Evolutionary conservation across 2,797 vertebrate genomes (phyloP).

Genomic region (Amblyopsis hoosieri): DNA sequence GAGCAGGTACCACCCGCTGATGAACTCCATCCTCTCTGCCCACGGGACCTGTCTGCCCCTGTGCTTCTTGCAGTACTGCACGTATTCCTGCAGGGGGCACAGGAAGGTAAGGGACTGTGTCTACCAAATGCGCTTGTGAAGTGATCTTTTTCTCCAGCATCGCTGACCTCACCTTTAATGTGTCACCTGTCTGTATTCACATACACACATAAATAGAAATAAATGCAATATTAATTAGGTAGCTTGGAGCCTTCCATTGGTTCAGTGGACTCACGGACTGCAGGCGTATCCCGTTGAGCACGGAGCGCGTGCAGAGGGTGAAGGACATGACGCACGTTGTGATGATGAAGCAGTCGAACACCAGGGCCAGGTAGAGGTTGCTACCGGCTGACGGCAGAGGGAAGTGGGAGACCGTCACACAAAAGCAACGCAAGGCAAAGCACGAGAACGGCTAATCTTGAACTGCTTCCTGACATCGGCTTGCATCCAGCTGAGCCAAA

Average conservation of each 20-base stretch:
- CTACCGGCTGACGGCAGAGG: constrained; percentile 74
- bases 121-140: no score
- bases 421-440: no score
- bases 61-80: constrained; percentile 74
- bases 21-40: constrained; percentile 88
- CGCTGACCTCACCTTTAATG: constrained; percentile 3
- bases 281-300: constrained; percentile 85
- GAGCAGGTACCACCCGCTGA: constrained; percentile 93
- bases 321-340: constrained; percentile 85
- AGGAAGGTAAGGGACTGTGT: not conserved
- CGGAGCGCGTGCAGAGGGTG: constrained; percentile 87
- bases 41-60: constrained; percentile 78
- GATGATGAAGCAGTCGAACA: constrained; percentile 90
- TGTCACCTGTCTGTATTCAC: not conserved
- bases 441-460: no score
- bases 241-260: not conserved
- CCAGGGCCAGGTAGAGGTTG: constrained; percentile 86
- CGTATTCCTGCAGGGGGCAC: constrained; percentile 81
- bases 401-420: not conserved
- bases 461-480: no score
- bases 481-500: no score
- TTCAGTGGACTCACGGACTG: constrained; percentile 80
- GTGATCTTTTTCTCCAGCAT: no score
- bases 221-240: no score
- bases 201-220: no score